Percentiles rank a stretch among this genome's conserved stretches.
Conservation (phyloP, 2,113 vertebrate species). For the Miniopterus natalensis region DNA sequence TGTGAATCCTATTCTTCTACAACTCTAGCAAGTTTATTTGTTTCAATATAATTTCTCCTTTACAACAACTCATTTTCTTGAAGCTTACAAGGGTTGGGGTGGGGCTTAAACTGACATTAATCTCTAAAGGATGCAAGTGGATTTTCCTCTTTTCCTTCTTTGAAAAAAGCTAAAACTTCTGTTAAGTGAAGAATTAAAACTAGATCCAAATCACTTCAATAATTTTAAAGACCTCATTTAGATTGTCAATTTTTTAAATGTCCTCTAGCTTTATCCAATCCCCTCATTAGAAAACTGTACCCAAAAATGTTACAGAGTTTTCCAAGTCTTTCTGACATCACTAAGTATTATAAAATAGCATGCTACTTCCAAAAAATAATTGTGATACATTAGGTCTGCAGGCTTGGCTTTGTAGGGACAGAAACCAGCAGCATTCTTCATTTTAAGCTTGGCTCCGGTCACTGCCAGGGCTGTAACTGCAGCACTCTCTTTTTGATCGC, state of each 20-base stretch:
- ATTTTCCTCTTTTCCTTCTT: neutral
- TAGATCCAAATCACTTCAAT: neutral
- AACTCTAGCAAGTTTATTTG: neutral
- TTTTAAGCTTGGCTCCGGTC: constrained; percentile 36
- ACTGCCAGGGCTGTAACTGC: neutral
- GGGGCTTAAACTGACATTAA: neutral
- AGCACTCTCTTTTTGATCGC: neutral
- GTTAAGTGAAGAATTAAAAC: constrained; percentile 10
- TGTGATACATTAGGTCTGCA: neutral
- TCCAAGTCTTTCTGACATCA: neutral
- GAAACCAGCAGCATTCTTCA: constrained; percentile 45
- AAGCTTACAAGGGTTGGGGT: neutral
- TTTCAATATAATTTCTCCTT: neutral
- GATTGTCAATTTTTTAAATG: neutral
- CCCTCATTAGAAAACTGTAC: neutral
- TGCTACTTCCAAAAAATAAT: neutral
- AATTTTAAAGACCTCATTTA: neutral
- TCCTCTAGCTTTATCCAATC: neutral
- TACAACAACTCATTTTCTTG: constrained; percentile 23
- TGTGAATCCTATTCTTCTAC: neutral
- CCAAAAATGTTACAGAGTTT: neutral
- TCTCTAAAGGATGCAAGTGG: neutral
- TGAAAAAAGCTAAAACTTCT: neutral
- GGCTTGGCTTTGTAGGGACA: neutral
- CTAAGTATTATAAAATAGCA: neutral